Base-by-base conservation (phyloP, 64 coral and sea anemone species). In the Montipora capricornis region DNA sequence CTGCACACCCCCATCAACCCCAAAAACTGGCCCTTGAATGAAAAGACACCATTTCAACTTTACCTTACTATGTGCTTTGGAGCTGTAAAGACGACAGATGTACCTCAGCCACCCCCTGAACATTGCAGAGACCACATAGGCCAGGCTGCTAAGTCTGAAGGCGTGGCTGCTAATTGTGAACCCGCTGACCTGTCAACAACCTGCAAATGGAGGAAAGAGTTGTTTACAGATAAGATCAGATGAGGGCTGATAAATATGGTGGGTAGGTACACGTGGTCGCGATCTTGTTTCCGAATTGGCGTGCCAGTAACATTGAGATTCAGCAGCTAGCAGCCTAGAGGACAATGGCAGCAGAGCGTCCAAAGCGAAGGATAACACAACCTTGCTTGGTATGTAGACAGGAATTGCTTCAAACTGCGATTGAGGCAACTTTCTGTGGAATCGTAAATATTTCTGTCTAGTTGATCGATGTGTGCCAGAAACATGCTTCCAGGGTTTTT, bases 161-260 rank as follows among this genome's bases (percentile, higher is more conserved):
- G 82, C 64, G 82, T 86, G 82, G 82, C 44, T 71, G 20, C 62
- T 71, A 70, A 84, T 70, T 51, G 16, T 10, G 45, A 69, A 71
- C 62, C 82, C 82, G 82, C 82, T 86, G 82, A 86, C 82, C 82
- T 86, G 82, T 86, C 82, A 73, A 86, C 82, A 86, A 86, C 82
- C 82, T 73, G 82, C 82, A 86, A 78, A 86, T 12, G 66, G 9
- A 5, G 66, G 8, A 51, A n/a, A 50, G 44, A 47, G 82, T 50
- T 86, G 82, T 86, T 86, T 86, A 86, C 82, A 86, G 82, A 64
- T 14, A 12, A 64, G 53, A 50, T 86, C 82, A 44, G 11, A 69
- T 4, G 17, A 73, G 44, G 4, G 17, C 44, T 52, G 53, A 78
- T 78, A 78, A 86, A 49, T 71, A 86, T 86, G 82, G 82, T 26